Evolutionary conservation across 2,888 invertebrate genomes (phyloP).

Genomic region (Apodemia zela): DNA sequence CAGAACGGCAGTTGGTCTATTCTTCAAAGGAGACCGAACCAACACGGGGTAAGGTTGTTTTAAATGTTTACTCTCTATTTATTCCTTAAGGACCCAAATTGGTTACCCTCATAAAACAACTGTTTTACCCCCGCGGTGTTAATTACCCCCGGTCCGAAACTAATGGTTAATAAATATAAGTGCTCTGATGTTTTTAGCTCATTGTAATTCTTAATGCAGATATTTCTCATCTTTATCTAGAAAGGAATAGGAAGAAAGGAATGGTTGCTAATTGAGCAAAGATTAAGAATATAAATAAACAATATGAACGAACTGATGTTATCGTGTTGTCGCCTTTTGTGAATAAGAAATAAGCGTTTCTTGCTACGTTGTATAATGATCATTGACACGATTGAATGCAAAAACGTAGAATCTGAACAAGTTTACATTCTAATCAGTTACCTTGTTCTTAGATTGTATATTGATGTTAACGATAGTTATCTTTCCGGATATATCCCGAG

Average conservation of each 20-base stretch:
- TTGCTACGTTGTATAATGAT: constrained; percentile 7
- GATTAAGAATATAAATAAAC: neutral
- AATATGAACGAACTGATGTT: neutral
- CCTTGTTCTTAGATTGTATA: constrained; percentile 9
- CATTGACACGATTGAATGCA: constrained; percentile 6
- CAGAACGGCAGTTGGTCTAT: no score
- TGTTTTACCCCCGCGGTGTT: no score
- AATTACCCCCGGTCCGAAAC: no score
- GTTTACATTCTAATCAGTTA: constrained; percentile 16
- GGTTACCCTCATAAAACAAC: no score
- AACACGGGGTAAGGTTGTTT: no score
- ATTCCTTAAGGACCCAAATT: no score
- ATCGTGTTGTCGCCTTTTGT: neutral
- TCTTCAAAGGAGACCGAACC: no score
- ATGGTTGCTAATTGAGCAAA: neutral
- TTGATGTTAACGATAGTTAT: constrained; percentile 11
- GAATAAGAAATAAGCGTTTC: constrained; percentile 13
- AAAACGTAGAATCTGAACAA: constrained; percentile 4
- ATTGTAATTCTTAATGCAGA: neutral
- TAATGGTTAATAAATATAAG: no score
- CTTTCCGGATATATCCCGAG: constrained; percentile 15
- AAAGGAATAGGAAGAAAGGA: neutral
- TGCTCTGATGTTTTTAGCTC: no score
- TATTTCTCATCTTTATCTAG: neutral
- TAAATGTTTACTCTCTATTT: no score